Evolutionary conservation across 2,113 vertebrate genomes (phyloP).

Genomic region (Pantherophis guttatus): DNA sequence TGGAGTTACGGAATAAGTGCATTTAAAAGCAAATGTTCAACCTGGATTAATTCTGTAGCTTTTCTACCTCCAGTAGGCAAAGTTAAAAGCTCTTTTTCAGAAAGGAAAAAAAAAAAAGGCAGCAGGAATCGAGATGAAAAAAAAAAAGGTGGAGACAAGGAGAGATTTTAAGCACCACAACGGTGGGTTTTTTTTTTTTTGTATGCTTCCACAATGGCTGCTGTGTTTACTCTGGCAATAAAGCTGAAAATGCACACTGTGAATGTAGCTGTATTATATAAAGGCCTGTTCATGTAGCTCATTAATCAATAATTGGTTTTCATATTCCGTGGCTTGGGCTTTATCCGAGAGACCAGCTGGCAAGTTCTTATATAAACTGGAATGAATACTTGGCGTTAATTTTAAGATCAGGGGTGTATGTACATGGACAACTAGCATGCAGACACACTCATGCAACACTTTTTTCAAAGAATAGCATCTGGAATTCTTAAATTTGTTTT

Average conservation of each 20-base stretch:
- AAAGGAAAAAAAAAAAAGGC: background rate
- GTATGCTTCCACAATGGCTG: slow-evolving; percentile 16
- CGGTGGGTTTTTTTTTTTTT: background rate
- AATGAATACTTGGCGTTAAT: background rate
- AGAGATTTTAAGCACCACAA: background rate
- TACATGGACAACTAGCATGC: background rate
- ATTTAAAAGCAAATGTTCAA: accelerated
- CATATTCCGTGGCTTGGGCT: slow-evolving; percentile 13
- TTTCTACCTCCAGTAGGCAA: slow-evolving; percentile 16
- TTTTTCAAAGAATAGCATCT: accelerated
- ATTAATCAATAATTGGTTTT: background rate
- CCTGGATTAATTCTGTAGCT: background rate
- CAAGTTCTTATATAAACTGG: background rate
- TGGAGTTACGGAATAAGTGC: accelerated
- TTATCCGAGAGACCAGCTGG: slow-evolving; percentile 11
- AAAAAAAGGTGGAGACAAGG: background rate
- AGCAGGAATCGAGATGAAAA: background rate
- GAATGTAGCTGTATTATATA: accelerated
- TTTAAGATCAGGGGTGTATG: background rate
- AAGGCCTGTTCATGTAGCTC: slow-evolving; percentile 1
- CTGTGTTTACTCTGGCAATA: slow-evolving; percentile 42
- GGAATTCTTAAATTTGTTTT: accelerated
- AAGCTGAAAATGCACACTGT: slow-evolving; percentile 1
- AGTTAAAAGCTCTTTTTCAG: slow-evolving; percentile 13
- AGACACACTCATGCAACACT: background rate